Conservation (phyloP, 2,797 vertebrate species). For the Rhinoraja longicauda region DNA sequence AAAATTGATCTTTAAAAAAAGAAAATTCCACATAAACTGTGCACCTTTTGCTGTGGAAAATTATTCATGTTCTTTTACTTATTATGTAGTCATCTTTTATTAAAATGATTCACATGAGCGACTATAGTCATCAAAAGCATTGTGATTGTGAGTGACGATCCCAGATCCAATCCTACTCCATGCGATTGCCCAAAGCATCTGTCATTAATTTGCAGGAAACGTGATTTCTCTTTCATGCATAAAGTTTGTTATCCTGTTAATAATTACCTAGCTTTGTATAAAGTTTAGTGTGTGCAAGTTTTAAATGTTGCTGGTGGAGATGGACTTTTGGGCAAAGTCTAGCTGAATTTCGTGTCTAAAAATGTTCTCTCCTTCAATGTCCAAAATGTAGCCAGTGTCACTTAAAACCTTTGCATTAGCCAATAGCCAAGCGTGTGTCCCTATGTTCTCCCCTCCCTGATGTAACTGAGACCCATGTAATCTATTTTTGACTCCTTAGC, state of each 20-base stretch:
- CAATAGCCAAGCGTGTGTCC: neutral
- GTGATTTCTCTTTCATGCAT: neutral
- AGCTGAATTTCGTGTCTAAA: neutral
- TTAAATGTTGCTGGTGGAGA: neutral
- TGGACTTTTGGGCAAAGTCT: neutral
- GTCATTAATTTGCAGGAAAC: neutral
- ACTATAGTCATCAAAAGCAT: neutral
- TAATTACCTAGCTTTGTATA: neutral
- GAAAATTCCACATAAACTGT: no score
- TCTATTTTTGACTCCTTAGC: neutral
- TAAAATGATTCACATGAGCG: neutral
- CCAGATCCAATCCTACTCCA: neutral
- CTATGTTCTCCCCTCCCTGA: neutral
- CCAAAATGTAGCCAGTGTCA: neutral
- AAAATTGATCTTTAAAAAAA: no score
- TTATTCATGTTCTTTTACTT: neutral
- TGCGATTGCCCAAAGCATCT: neutral
- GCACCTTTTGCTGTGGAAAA: neutral
- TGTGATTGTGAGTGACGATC: neutral
- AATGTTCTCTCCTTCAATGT: neutral
- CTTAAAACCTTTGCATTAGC: neutral
- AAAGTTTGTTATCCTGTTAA: neutral
- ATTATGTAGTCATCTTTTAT: neutral
- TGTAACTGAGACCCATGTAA: neutral
- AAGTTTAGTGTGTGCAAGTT: neutral